phyloP scores from a whole-genome alignment of 2,888 invertebrate genomes.

The Holacanthella duospinosa region DNA sequence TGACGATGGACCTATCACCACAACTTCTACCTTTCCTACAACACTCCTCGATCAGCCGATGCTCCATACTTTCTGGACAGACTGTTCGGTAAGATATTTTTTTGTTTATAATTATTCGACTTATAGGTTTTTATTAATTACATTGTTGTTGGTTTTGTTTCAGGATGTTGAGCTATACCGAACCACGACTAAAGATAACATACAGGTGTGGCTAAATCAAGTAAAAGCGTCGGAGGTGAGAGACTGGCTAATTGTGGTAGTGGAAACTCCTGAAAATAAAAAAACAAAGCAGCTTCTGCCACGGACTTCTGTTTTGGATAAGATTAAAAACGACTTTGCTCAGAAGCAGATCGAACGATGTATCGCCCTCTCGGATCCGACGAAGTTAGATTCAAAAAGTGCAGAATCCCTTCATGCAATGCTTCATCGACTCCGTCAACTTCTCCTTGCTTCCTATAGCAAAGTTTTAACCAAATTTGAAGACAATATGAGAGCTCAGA shows the following conservation, averaged over 20 bases:
- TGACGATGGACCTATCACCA: neutral
- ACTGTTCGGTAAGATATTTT: slow-evolving; percentile 80
- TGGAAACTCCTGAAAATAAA: slow-evolving; percentile 82
- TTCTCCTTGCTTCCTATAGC: slow-evolving; percentile 76
- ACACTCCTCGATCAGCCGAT: slow-evolving; percentile 71
- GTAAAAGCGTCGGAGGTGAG: slow-evolving; percentile 61
- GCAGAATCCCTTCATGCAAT: slow-evolving; percentile 83
- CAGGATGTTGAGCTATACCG: slow-evolving; percentile 90
- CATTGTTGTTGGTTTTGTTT: slow-evolving; percentile 27
- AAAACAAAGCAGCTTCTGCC: slow-evolving; percentile 84
- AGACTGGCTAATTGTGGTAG: slow-evolving; percentile 78
- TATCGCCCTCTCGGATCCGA: slow-evolving; percentile 80
- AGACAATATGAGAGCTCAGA: slow-evolving; percentile 75
- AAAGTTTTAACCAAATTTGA: slow-evolving; percentile 75
- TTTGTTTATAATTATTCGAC: no score
- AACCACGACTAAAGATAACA: slow-evolving; percentile 72
- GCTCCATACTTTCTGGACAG: slow-evolving; percentile 89
- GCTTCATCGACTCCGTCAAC: slow-evolving; percentile 67
- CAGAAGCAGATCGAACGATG: slow-evolving; percentile 73
- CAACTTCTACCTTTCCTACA: slow-evolving; percentile 42
- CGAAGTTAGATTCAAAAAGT: slow-evolving; percentile 75
- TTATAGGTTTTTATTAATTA: neutral
- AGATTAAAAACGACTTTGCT: slow-evolving; percentile 87
- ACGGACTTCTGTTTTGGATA: slow-evolving; percentile 84
- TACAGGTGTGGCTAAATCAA: slow-evolving; percentile 75